These are phyloP conservation scores for Morpho helenor DNA, from an alignment of 2,888 invertebrate species.

Conservation along the genomic window DNA sequence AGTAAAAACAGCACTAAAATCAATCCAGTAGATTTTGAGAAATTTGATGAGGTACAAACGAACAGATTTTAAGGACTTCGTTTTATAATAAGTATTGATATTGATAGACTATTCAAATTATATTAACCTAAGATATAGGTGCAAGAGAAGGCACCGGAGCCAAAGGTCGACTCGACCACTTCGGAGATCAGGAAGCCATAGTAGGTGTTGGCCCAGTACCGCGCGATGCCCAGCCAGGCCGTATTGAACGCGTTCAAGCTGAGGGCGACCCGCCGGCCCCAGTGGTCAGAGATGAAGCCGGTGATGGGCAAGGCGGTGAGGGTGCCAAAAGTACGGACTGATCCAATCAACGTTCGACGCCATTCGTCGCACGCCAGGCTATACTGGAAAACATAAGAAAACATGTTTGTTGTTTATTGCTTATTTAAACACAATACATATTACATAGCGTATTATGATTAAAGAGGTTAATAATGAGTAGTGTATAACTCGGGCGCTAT, in stretches of 20 bases:
- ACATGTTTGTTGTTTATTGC: neutral
- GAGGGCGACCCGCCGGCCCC: constrained; percentile 80
- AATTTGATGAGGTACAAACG: too few relatives aligned
- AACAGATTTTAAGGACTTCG: neutral
- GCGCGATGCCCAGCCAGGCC: constrained; percentile 81
- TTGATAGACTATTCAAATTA: constrained; percentile 18
- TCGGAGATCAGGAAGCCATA: constrained; percentile 82
- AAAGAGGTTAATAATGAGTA: neutral
- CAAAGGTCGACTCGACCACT: constrained; percentile 82
- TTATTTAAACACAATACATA: neutral
- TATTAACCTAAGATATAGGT: constrained; percentile 82
- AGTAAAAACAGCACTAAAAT: too few relatives aligned
- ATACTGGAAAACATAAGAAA: constrained; percentile 58
- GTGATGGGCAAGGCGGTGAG: constrained; percentile 83
- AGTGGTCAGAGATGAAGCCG: constrained; percentile 85
- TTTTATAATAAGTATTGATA: neutral
- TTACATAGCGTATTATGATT: neutral
- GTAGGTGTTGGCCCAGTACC: constrained; percentile 81
- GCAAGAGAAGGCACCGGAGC: constrained; percentile 83
- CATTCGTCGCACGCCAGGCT: constrained; percentile 82
- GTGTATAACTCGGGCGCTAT: too few relatives aligned
- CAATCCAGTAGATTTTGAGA: too few relatives aligned
- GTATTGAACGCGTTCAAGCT: constrained; percentile 76
- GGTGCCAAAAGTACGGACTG: constrained; percentile 83
- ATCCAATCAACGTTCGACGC: constrained; percentile 85